Evolutionary conservation across 1,140 invertebrate species (phyloP).

Genomic region (Drosophila bocki): DNA sequence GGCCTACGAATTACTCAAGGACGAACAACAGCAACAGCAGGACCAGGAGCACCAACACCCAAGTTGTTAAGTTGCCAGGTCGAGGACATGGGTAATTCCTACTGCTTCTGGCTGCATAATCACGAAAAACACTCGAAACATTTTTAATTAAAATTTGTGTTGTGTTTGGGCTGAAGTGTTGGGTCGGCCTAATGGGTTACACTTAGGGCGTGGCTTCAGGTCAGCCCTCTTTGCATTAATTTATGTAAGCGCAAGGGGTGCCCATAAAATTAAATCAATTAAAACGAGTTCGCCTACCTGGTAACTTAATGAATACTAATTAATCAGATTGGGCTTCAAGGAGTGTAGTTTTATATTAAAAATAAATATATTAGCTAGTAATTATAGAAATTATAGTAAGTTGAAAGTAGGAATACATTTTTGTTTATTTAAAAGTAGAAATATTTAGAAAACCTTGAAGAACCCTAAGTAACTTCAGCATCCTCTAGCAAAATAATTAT

Average conservation of each 20-base stretch:
- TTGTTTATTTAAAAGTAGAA: neutral
- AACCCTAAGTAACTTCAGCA: neutral
- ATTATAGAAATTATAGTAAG: neutral
- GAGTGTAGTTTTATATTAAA: neutral
- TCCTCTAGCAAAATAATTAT: neutral
- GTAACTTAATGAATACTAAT: conserved; percentile 24
- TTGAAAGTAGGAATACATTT: neutral
- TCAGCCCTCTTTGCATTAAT: conserved; percentile 25
- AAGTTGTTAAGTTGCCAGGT: conserved; percentile 35
- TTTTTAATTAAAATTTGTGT: conserved; percentile 81
- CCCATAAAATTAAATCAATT: conserved; percentile 39
- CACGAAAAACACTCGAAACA: conserved; percentile 68
- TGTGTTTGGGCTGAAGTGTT: conserved; percentile 59
- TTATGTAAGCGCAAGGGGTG: conserved; percentile 19
- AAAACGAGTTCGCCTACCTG: conserved; percentile 32
- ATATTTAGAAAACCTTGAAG: neutral
- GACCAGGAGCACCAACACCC: conserved; percentile 19
- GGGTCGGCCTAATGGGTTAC: conserved; percentile 27
- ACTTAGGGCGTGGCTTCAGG: conserved; percentile 49
- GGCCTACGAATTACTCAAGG: conserved; percentile 51
- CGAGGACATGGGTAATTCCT: conserved; percentile 44
- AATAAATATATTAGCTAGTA: neutral
- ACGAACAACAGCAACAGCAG: conserved; percentile 28
- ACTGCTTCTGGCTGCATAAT: conserved; percentile 49
- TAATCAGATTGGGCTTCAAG: conserved; percentile 21